Conservation (phyloP, 2,888 invertebrate species). For the Pollenia griseotomentosa region DNA sequence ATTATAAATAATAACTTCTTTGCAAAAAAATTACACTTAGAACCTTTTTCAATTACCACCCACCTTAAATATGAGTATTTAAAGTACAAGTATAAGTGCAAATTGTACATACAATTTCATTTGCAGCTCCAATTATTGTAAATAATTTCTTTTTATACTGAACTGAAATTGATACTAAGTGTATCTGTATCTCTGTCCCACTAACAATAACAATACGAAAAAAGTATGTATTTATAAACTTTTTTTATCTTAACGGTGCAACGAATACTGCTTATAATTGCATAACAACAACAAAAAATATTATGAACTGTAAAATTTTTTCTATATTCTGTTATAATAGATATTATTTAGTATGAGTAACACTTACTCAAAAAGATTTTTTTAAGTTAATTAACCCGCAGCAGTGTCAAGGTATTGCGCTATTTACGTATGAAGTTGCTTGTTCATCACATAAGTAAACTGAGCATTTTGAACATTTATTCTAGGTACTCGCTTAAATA, state of each 20-base stretch:
- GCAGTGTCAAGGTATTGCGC: too few species aligned
- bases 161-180: conserved; percentile 65
- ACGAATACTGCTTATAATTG: conserved; percentile 19
- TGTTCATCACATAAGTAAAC: too few species aligned
- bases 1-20: background rate
- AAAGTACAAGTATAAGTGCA: conserved; percentile 50
- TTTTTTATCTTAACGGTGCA: conserved; percentile 20
- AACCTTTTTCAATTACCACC: conserved; percentile 31
- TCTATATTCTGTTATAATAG: background rate
- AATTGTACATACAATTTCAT: conserved; percentile 57
- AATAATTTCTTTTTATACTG: conserved; percentile 60
- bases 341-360: too few species aligned
- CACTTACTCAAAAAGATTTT: too few species aligned
- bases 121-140: conserved; percentile 50
- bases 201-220: conserved; percentile 21
- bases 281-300: conserved; percentile 9
- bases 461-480: too few species aligned
- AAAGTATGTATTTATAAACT: conserved; percentile 17
- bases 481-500: too few species aligned
- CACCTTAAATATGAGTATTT: conserved; percentile 2
- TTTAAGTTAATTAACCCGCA: too few species aligned
- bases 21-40: background rate
- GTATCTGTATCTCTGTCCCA: conserved; percentile 38
- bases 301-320: conserved; percentile 4
- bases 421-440: too few species aligned